These are phyloP conservation scores for Pseudochirops corinnae DNA, from an alignment of 2,797 vertebrate genomes.

Conservation along the genomic window DNA sequence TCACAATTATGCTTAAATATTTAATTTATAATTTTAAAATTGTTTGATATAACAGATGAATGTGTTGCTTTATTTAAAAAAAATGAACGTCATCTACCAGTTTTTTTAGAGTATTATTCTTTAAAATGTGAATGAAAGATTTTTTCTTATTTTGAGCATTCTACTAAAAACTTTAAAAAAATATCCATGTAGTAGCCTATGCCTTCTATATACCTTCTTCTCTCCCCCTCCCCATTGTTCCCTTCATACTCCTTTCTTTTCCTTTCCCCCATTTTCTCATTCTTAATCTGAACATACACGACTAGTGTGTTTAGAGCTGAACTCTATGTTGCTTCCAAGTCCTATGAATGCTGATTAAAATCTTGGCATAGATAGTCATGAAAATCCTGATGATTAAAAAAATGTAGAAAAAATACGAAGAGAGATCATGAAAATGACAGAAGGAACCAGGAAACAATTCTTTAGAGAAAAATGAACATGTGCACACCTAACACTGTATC, in stretches of 20 bases:
- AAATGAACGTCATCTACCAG: not conserved
- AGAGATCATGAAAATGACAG: not conserved
- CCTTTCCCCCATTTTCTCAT: not conserved
- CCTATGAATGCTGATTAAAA: not conserved
- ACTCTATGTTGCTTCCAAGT: not conserved
- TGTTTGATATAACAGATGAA: not conserved
- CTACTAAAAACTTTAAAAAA: not conserved
- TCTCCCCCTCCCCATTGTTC: not conserved
- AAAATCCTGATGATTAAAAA: slow-evolving; percentile 22
- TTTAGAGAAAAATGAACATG: not conserved
- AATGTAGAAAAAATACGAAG: slow-evolving; percentile 39
- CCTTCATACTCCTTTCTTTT: not conserved
- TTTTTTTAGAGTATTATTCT: not conserved
- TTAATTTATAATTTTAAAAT: not conserved
- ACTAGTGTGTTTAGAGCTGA: not conserved
- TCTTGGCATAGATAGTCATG: not conserved
- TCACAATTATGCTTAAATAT: not conserved
- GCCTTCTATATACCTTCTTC: not conserved
- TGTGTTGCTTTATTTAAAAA: not conserved
- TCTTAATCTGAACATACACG: not conserved
- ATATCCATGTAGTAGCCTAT: not conserved
- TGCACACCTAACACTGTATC: not conserved
- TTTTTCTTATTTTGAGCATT: not conserved
- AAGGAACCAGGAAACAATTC: not conserved
- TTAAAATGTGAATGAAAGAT: not conserved